Evolutionary conservation across 1,140 invertebrate species (phyloP).

Genomic region (Platyura marginata): DNA sequence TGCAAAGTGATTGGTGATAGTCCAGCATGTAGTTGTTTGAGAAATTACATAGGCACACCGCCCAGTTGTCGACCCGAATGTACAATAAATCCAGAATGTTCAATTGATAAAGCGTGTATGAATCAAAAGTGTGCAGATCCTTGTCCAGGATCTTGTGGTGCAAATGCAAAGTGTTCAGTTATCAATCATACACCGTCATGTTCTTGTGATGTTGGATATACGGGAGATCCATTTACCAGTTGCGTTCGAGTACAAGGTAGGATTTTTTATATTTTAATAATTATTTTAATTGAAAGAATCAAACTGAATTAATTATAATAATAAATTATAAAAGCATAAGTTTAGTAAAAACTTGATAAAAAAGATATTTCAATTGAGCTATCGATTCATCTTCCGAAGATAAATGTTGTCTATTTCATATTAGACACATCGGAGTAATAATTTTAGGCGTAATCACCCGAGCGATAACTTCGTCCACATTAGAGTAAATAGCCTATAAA

Average conservation of each 20-base stretch:
- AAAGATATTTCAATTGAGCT: too few species aligned
- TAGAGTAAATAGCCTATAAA: too few species aligned
- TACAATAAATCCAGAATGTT: slow-evolving; percentile 46
- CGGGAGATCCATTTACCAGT: slow-evolving; percentile 52
- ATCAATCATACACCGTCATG: slow-evolving; percentile 58
- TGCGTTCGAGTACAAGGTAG: slow-evolving; percentile 31
- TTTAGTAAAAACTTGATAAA: too few species aligned
- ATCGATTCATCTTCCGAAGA: too few species aligned
- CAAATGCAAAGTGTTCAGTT: slow-evolving; percentile 44
- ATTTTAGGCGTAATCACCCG: too few species aligned
- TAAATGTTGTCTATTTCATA: too few species aligned
- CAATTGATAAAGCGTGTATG: slow-evolving; percentile 41
- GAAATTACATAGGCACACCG: slow-evolving; percentile 58
- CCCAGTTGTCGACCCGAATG: slow-evolving; percentile 56
- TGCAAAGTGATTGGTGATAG: slow-evolving; percentile 55
- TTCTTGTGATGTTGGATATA: slow-evolving; percentile 46
- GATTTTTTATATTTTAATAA: too few species aligned
- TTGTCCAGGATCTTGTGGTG: slow-evolving; percentile 47
- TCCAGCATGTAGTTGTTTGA: slow-evolving; percentile 54
- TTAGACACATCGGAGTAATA: too few species aligned
- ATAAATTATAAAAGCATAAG: too few species aligned
- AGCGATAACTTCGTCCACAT: too few species aligned
- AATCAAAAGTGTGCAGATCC: slow-evolving; percentile 52
- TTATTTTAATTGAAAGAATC: too few species aligned
- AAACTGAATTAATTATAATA: too few species aligned